Evolutionary conservation across 2,888 invertebrate genomes (phyloP).

Genomic region (Halictus ligatus): DNA sequence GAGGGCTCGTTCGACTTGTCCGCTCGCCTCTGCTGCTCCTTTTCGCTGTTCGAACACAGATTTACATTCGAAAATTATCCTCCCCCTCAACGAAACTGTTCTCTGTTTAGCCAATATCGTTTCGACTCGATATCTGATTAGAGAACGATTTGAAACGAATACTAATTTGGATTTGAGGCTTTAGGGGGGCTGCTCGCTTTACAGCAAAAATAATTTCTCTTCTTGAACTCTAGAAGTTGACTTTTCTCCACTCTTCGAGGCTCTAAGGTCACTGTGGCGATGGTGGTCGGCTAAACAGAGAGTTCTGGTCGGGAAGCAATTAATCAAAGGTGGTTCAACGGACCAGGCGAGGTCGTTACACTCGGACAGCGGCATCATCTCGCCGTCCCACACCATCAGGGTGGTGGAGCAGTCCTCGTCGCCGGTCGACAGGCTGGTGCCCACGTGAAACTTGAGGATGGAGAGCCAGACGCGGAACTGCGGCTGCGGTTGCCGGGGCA

Average conservation of each 20-base stretch:
- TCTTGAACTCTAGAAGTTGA: background rate
- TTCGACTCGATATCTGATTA: background rate
- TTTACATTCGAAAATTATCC: background rate
- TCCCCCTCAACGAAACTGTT: background rate
- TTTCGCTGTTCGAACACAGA: conserved; percentile 77
- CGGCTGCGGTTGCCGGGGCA: conserved; percentile 86
- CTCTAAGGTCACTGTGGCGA: background rate
- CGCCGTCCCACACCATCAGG: conserved; percentile 94
- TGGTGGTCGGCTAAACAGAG: background rate
- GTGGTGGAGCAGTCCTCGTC: conserved; percentile 93
- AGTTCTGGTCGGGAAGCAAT: background rate
- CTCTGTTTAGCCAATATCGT: background rate
- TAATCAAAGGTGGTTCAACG: conserved; percentile 76
- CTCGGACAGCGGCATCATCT: conserved; percentile 88
- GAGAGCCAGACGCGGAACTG: conserved; percentile 94
- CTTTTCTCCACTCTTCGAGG: background rate
- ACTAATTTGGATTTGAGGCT: background rate
- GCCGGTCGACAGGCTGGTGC: conserved; percentile 87
- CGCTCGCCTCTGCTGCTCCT: conserved; percentile 79
- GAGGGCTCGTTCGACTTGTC: conserved; percentile 71
- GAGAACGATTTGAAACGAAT: too few relatives aligned
- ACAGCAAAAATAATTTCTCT: too few relatives aligned
- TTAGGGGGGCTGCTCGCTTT: background rate
- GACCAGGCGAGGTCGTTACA: conserved; percentile 94
- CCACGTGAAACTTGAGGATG: conserved; percentile 93